A percentile compares a stretch with the other conserved stretches of the same genome.
phyloP scores from a whole-genome alignment of 2,797 vertebrate genomes.

The Crenuchus spilurus region DNA sequence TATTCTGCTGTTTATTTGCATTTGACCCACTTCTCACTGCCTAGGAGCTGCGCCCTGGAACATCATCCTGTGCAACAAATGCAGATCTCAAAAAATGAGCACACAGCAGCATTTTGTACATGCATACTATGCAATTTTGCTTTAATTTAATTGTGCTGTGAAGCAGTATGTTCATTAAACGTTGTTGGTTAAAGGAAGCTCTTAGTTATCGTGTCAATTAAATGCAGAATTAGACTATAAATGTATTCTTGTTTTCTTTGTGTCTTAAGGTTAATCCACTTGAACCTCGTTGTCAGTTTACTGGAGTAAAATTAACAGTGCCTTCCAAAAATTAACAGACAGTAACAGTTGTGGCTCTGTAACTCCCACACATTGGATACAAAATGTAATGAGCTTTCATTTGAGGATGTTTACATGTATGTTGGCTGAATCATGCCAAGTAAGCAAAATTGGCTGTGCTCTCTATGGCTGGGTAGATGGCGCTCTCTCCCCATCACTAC shows the following conservation, averaged over 20 bases:
- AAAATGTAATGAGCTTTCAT: too few species aligned
- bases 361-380: too few species aligned
- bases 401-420: not conserved
- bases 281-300: not conserved
- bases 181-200: not conserved
- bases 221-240: not conserved
- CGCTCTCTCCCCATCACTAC: too few species aligned
- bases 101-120: not conserved
- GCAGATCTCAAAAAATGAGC: not conserved
- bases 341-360: too few species aligned
- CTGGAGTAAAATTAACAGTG: not conserved
- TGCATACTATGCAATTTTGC: not conserved
- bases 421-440: too few species aligned
- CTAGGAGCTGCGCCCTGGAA: not conserved
- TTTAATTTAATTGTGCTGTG: not conserved
- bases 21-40: conserved; percentile 66
- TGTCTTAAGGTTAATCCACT: not conserved
- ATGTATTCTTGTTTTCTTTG: not conserved
- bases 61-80: not conserved
- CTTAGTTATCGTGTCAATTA: not conserved
- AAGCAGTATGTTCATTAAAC: not conserved
- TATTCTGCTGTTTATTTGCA: conserved; percentile 53
- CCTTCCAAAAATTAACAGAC: too few species aligned
- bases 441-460: too few species aligned
- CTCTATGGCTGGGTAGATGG: too few species aligned